These are phyloP conservation scores for Tuberolachnus salignus DNA, from an alignment of 2,888 invertebrate genomes.

Conservation along the genomic window DNA sequence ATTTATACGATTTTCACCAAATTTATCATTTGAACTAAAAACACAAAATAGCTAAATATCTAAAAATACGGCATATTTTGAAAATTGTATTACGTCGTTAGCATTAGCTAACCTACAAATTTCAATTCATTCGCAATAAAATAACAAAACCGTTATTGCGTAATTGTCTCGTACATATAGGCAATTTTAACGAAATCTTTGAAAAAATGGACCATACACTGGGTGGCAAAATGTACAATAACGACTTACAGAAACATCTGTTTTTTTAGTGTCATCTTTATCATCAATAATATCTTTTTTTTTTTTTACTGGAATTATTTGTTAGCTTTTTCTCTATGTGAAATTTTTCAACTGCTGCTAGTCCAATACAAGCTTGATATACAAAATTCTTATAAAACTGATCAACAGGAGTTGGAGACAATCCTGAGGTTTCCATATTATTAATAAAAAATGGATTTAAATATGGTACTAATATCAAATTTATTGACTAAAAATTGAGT, in stretches of 20 bases:
- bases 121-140: no score
- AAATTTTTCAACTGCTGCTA: slow-evolving; percentile 51
- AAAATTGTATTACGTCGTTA: no score
- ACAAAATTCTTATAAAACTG: slow-evolving; percentile 53
- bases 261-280: slow-evolving; percentile 57
- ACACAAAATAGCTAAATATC: no score
- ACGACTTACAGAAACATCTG: slow-evolving; percentile 42
- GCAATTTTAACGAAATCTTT: no score
- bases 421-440: slow-evolving; percentile 54
- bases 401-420: slow-evolving; percentile 46
- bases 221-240: slow-evolving; percentile 68
- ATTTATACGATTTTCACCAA: no score
- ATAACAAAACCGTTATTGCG: no score
- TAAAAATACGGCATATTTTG: no score
- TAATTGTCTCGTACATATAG: no score
- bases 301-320: slow-evolving; percentile 59
- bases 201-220: slow-evolving; percentile 67
- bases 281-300: slow-evolving; percentile 54
- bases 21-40: no score
- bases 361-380: slow-evolving; percentile 48
- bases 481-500: no score
- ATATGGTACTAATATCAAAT: no score
- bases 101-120: no score
- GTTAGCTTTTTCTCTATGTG: slow-evolving; percentile 50
- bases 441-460: slow-evolving; percentile 53